phyloP scores from a whole-genome alignment of 2,797 vertebrate species.

The Hydrolagus colliei region DNA sequence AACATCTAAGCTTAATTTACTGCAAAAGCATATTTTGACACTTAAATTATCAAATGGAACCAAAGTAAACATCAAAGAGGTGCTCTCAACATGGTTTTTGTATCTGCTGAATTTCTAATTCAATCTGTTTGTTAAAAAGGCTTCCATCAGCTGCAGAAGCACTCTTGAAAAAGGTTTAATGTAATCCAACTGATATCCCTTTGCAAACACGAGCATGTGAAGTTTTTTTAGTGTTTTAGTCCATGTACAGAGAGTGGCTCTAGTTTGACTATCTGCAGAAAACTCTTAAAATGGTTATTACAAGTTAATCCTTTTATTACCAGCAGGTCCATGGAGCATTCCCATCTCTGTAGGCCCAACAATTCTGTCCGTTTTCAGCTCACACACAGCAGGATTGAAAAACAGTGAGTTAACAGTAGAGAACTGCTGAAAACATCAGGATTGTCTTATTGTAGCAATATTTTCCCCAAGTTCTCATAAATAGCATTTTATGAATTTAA shows the following conservation, averaged over 20 bases:
- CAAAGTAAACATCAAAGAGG: constrained; percentile 21
- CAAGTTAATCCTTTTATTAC: too few relatives aligned
- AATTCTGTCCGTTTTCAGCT: too few relatives aligned
- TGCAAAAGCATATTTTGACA: constrained; percentile 22
- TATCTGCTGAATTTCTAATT: constrained; percentile 28
- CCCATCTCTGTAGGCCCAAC: too few relatives aligned
- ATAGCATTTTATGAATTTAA: too few relatives aligned
- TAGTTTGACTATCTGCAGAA: neutral
- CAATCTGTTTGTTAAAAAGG: constrained; percentile 13
- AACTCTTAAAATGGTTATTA: neutral
- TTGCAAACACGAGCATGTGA: neutral
- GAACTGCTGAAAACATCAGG: too few relatives aligned
- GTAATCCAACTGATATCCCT: constrained; percentile 5
- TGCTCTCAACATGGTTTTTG: constrained; percentile 27
- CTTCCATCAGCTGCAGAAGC: constrained; percentile 27
- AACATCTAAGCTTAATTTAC: constrained; percentile 27
- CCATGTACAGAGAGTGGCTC: neutral
- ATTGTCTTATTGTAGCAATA: too few relatives aligned
- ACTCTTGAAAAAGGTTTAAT: constrained; percentile 26
- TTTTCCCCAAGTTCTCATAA: too few relatives aligned
- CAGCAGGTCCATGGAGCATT: too few relatives aligned
- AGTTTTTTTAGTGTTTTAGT: neutral
- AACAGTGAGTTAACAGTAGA: too few relatives aligned
- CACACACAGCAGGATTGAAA: too few relatives aligned
- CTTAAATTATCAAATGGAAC: constrained; percentile 27